Percentiles rank a stretch among this genome's conserved stretches.
phyloP scores from a whole-genome alignment of 2,888 invertebrate genomes.

The Rugalucina vietnamica region DNA sequence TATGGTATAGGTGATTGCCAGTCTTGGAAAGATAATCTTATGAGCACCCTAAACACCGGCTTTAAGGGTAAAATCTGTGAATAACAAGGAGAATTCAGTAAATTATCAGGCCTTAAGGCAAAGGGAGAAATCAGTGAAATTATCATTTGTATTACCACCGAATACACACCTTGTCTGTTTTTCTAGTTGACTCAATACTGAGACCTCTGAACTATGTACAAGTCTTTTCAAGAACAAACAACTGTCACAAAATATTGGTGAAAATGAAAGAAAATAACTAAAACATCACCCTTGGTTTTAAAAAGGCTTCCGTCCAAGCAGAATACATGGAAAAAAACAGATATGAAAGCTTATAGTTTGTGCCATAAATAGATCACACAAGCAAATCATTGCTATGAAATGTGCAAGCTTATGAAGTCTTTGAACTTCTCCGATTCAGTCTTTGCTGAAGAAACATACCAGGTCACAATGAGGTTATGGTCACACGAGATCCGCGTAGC shows the following conservation, averaged over 20 bases:
- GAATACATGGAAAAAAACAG: not conserved
- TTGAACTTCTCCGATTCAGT: too few species aligned
- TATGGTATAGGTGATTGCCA: too few species aligned
- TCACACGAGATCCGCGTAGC: conserved; percentile 14
- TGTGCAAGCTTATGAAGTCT: not conserved
- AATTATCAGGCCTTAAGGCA: too few species aligned
- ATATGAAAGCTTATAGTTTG: conserved; percentile 7
- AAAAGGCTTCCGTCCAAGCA: not conserved
- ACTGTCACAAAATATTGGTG: not conserved
- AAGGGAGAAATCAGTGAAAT: too few species aligned
- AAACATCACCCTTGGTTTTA: not conserved
- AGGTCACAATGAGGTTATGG: conserved; percentile 11
- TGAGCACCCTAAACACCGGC: too few species aligned
- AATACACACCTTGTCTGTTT: too few species aligned
- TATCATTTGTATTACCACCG: too few species aligned
- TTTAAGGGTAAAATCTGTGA: too few species aligned
- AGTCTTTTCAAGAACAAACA: not conserved
- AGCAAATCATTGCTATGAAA: conserved; percentile 3
- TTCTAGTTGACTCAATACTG: too few species aligned
- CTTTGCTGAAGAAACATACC: too few species aligned
- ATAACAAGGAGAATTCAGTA: too few species aligned
- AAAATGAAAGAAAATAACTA: not conserved
- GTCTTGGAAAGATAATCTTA: too few species aligned
- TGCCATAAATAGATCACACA: conserved; percentile 10
- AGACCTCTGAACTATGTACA: not conserved